Base-by-base conservation (phyloP, 2,888 invertebrate species). In the Liodrosophila aerea region DNA sequence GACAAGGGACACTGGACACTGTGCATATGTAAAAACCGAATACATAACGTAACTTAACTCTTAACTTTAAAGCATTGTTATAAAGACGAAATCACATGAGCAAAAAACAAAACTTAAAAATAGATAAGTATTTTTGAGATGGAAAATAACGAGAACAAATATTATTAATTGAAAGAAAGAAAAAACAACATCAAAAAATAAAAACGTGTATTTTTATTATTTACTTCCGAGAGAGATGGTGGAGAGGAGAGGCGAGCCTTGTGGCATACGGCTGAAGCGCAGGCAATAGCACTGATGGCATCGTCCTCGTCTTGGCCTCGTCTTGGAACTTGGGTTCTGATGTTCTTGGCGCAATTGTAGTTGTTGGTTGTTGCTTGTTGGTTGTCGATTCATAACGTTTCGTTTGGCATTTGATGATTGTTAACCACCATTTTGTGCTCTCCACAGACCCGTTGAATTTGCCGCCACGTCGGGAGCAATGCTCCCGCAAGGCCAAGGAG, bases 401-500 rank as follows among this genome's bases (percentile, higher is more conserved):
- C 46, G 30, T n/a, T 34, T 59, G 37, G 57, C 39, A 39, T 44
- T 58, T 57, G 64, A 52, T 60, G 67, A 59, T 72, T 65, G 54
- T 47, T 70, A 70, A 70, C 73, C 69, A 72, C 62, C n/a, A n/a
- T 81, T 73, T 85, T 85, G 75, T 82, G 83, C 84, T 85, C 67
- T 85, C 50, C 85, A 83, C 86, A 87, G 91, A 91, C 88, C 90
- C 91, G 53, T 82, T 90, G 66, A 88, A 87, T 69, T 73, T 90
- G 73, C 90, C 92, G 59, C 93, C 93, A 22, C 91, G 93, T 72
- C 90, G 94, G 52, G 93, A 93, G 88, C 91, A 92, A 57, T 92
- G 92, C 40, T 92, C 92, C 76, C 91, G 94, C 62, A 93, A 93
- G 86, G 94, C 94, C 39, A 94, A 94, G 88, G 93, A 93, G 63